Conservation (phyloP, 2,113 vertebrate genomes). For the Leiothrix lutea region DNA sequence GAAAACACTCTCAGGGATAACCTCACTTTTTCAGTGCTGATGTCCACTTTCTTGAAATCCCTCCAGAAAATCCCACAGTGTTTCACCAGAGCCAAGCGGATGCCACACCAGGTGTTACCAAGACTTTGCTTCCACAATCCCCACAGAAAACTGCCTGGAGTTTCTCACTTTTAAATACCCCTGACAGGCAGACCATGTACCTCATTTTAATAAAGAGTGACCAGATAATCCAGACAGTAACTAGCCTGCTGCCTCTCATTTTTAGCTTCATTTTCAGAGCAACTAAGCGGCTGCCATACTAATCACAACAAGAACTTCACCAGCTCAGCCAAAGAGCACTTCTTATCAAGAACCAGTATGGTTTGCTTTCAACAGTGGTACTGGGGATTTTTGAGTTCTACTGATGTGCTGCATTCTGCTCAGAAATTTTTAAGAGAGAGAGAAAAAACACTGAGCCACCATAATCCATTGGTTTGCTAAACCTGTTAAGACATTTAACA, state of each 20-base stretch:
- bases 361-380: not conserved
- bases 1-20: not conserved
- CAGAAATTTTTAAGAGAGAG: not conserved
- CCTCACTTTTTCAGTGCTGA: not conserved
- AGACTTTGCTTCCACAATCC: not conserved
- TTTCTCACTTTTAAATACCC: not conserved
- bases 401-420: not conserved
- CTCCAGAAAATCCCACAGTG: not conserved
- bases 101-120: not conserved
- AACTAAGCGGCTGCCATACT: not conserved
- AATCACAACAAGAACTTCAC: not conserved
- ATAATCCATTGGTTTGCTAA: slow-evolving; percentile 38
- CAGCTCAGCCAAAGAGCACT: not conserved
- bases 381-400: not conserved
- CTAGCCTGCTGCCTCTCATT: not conserved
- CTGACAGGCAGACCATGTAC: not conserved
- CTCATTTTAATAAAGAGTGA: not conserved
- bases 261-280: not conserved
- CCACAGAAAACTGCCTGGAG: not conserved
- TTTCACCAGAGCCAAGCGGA: not conserved
- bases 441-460: slow-evolving; percentile 48
- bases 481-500: slow-evolving; percentile 44
- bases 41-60: not conserved
- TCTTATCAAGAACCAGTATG: not conserved
- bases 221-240: not conserved